Evolutionary conservation across 2,797 vertebrate genomes (phyloP), one percentile per base, ranked within the genome.

Genomic region (Pangasius macronema): DNA sequence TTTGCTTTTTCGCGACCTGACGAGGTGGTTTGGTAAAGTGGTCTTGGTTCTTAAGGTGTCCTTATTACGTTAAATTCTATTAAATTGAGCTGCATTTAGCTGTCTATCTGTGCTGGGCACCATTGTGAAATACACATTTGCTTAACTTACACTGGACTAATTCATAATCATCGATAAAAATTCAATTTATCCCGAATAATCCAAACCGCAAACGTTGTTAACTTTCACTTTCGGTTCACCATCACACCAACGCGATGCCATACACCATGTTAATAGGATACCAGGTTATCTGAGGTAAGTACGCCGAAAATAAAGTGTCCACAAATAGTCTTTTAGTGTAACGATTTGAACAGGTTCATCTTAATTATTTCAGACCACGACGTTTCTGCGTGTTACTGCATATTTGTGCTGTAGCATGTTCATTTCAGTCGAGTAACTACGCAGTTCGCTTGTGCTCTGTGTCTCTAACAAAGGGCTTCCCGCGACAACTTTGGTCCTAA

Each of bases 141-240:
- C 46, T 76, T 73, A 24, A 24, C 1, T 24, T 46, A 39, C 68
- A 39, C 3, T 36, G 33, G 33, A 30, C 33, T 18, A 18, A 2
- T 33, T 3, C 5, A 68, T 16, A 68, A 0, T 16, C 16, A 36
- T 68, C 5, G 33, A 33, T 7, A 33, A 67, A 3, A 20, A 8
- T 39, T 39, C 9, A 8, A 10, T 4, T 76, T n/a, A 3, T 51
- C 27, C 27, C 0, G 27, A 18, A 30, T 18, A 7, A 57, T 8
- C 18, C 16, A 3, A 55, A 14, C 68, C 46, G 5, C 46, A 16
- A 51, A 6, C 73, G 46, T 76, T 6, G 11, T 16, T 42, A 46
- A 61, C 7, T 85, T 91, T 91, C 89, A 68, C 84, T 90, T 90
- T 89, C 83, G 42, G 0, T 33, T 57, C 3, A 0, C 1, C n/a